Conservation (phyloP, 1,140 invertebrate species). For the Sycobia sp. region DNA sequence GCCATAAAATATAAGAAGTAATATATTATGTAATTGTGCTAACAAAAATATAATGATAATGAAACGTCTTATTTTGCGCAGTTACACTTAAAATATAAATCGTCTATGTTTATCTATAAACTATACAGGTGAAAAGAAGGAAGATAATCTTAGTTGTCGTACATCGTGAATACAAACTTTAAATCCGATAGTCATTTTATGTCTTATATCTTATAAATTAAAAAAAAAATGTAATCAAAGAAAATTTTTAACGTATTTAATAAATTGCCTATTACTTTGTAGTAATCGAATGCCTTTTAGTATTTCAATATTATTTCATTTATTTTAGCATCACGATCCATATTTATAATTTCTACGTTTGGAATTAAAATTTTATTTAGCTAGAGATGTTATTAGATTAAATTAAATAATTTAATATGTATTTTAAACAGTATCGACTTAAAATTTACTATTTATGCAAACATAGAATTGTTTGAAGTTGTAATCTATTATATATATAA, state of each 20-base stretch:
- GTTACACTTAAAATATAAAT: background rate
- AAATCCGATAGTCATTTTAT: background rate
- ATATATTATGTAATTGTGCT: constrained; percentile 21
- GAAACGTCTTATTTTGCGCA: background rate
- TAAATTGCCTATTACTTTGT: too few species aligned
- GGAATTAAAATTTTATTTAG: too few species aligned
- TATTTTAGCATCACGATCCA: too few species aligned
- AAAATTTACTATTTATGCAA: background rate
- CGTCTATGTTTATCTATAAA: background rate
- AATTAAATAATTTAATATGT: background rate
- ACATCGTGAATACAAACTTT: background rate
- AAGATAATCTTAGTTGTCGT: background rate
- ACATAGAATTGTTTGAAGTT: background rate
- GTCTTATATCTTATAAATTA: background rate
- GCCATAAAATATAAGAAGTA: constrained; percentile 6
- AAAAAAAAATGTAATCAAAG: background rate
- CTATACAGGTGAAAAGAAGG: background rate
- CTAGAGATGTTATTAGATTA: too few species aligned
- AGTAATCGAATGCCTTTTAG: too few species aligned
- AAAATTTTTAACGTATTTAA: background rate
- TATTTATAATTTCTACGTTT: too few species aligned
- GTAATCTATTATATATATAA: background rate
- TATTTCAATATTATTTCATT: too few species aligned
- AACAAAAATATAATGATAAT: constrained; percentile 18
- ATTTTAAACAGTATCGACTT: background rate